Base-by-base conservation (phyloP, 2,113 vertebrate species). In the Talpa occidentalis region DNA sequence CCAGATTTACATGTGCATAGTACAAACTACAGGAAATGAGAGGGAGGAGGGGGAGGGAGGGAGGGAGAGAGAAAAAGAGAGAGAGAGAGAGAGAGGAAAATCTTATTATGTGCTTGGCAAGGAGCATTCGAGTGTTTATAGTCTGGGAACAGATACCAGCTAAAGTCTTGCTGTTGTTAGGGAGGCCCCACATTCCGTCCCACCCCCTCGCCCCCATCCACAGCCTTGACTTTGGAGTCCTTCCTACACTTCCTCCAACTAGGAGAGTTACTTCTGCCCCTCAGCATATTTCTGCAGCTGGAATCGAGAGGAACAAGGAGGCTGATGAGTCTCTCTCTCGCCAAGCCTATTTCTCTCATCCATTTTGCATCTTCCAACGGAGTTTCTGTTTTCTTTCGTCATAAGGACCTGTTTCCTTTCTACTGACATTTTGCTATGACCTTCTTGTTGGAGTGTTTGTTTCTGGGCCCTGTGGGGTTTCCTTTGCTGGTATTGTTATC, bases 1-100 rank as follows among this genome's bases (percentile, higher is more conserved):
- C 70, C 59, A 2, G 2, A 93, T 94, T 94, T 94, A 93, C 73
- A 85, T 93, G 67, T 77, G 92, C 90, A 94, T 90, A 60, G 49
- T 35, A 67, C 49, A 52, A 72, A 76, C 70, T 62, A 15, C 30
- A 64, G 84, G 90, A 67, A 86, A 83, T 59, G 40, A 22, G 9
- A 19, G 40, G 30, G n/a, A 14, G 59, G 59, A 49, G 56, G 22
- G 40, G 9, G 52, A 22, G 73, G 37, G 26, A 56, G 62, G 74
- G 42, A 89, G 52, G 32, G 44, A 10, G 42, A 37, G 81, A 22
- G 5, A 67, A 32, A 37, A 9, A 14, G 52, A 15, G 52, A 15
- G 81, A 30, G 15, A 32, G 42, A 28, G 79, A 44, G 26, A 64
- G 54, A 81, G 44, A 19, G 81, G 54, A 26, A 60, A n/a, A 54